Percentiles rank a stretch among this genome's conserved stretches.
These are phyloP conservation scores for Disparrhopalites patrizii DNA, from an alignment of 2,888 invertebrate genomes.

Conservation along the genomic window DNA sequence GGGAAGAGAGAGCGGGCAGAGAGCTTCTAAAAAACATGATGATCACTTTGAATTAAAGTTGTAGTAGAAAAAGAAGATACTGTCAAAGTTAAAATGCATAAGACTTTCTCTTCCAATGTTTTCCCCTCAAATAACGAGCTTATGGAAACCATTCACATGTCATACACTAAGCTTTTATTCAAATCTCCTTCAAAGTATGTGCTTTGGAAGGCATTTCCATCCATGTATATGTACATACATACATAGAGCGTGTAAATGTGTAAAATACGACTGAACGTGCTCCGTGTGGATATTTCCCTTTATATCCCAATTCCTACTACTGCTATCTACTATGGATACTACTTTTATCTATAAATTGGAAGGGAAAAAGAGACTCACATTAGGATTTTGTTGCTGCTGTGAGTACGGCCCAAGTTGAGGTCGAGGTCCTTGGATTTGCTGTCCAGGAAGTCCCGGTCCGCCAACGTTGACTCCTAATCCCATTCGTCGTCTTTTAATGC, in stretches of 20 bases:
- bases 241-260: too few species aligned
- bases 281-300: background rate
- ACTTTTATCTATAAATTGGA: background rate
- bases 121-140: too few species aligned
- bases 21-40: too few species aligned
- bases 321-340: background rate
- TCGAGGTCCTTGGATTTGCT: constrained; percentile 20
- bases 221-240: too few species aligned
- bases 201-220: too few species aligned
- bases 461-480: constrained; percentile 14
- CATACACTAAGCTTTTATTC: too few species aligned
- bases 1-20: too few species aligned
- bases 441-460: constrained; percentile 28
- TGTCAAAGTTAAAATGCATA: too few species aligned
- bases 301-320: background rate
- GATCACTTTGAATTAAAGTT: too few species aligned
- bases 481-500: constrained; percentile 49
- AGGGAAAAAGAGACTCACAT: constrained; percentile 23
- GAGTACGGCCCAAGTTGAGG: constrained; percentile 17
- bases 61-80: too few species aligned
- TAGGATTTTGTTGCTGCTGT: constrained; percentile 25
- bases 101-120: too few species aligned
- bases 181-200: too few species aligned
- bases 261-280: background rate
- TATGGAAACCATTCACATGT: background rate